These are phyloP conservation scores for Symphodus melops DNA, from an alignment of 2,113 vertebrate species.

Conservation along the genomic window DNA sequence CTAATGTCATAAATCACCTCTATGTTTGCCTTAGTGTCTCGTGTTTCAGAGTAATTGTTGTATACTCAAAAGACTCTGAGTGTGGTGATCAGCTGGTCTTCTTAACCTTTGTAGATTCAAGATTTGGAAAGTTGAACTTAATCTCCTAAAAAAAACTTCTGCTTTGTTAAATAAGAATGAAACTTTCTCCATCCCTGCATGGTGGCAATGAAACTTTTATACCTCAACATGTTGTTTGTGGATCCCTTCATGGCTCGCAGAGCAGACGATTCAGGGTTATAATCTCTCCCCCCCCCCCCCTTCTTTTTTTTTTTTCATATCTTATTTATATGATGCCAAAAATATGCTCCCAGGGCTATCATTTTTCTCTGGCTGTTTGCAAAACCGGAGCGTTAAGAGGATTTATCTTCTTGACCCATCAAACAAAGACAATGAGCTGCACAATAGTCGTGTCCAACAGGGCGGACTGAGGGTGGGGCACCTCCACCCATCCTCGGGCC, in stretches of 20 bases:
- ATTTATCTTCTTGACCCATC: slow-evolving; percentile 77
- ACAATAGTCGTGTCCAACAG: slow-evolving; percentile 56
- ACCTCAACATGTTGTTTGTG: slow-evolving; percentile 2
- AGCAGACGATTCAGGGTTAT: slow-evolving; percentile 39
- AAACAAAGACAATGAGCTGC: slow-evolving; percentile 73
- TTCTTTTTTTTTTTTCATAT: slow-evolving; percentile 60
- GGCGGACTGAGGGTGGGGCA: slow-evolving; percentile 48
- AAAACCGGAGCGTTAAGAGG: slow-evolving; percentile 56
- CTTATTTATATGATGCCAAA: slow-evolving; percentile 73
- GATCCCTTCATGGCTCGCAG: slow-evolving; percentile 7
- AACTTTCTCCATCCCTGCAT: not conserved
- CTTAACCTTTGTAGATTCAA: slow-evolving; percentile 53
- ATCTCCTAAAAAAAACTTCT: slow-evolving; percentile 35
- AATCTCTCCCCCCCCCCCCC: slow-evolving; percentile 33
- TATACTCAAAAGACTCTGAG: slow-evolving; percentile 45
- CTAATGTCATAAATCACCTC: slow-evolving; percentile 76
- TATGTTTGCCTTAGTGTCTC: slow-evolving; percentile 67
- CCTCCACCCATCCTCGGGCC: slow-evolving; percentile 61
- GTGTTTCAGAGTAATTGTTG: slow-evolving; percentile 57
- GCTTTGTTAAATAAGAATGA: not conserved
- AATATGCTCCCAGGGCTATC: slow-evolving; percentile 76
- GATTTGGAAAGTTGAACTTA: slow-evolving; percentile 52
- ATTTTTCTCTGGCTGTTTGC: slow-evolving; percentile 71
- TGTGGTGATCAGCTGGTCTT: slow-evolving; percentile 28
- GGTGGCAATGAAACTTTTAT: not conserved